These are phyloP conservation scores for Trematocara variabile DNA, from an alignment of 2,113 vertebrate species.

Conservation along the genomic window DNA sequence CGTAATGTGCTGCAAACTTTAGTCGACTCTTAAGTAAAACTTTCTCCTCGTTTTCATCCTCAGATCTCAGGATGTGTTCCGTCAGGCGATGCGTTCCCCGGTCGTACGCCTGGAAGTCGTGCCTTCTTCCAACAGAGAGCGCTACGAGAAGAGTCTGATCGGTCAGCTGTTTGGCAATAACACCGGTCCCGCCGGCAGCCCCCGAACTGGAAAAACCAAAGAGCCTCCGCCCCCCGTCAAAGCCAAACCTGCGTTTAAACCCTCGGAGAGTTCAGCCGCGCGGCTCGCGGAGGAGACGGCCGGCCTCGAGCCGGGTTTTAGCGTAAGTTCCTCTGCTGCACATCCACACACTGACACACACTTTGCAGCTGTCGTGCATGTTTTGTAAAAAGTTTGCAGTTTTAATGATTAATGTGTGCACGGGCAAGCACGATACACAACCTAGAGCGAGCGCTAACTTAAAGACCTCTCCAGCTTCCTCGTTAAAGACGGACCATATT, in stretches of 20 bases:
- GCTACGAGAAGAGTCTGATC: slow-evolving; percentile 87
- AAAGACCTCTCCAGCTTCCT: background rate
- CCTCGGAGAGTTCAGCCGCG: slow-evolving; percentile 45
- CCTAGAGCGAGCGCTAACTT: background rate
- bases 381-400: accelerated
- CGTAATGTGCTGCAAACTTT: background rate
- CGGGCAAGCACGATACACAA: background rate
- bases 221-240: slow-evolving; percentile 73
- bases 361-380: too few relatives aligned
- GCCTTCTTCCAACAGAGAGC: slow-evolving; percentile 80
- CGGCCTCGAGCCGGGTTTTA: slow-evolving; percentile 18
- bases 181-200: slow-evolving; percentile 56
- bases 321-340: slow-evolving; percentile 6
- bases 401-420: background rate
- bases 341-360: background rate
- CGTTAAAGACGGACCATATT: background rate
- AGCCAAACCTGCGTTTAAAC: slow-evolving; percentile 75
- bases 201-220: slow-evolving; percentile 73
- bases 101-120: slow-evolving; percentile 82
- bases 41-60: background rate
- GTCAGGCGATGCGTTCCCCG: slow-evolving; percentile 87
- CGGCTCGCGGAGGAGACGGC: slow-evolving; percentile 44
- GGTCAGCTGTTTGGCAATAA: slow-evolving; percentile 72
- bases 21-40: background rate
- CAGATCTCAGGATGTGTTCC: slow-evolving; percentile 93